Base-by-base conservation (phyloP, 2,888 invertebrate species). In the Apamea crenata region DNA sequence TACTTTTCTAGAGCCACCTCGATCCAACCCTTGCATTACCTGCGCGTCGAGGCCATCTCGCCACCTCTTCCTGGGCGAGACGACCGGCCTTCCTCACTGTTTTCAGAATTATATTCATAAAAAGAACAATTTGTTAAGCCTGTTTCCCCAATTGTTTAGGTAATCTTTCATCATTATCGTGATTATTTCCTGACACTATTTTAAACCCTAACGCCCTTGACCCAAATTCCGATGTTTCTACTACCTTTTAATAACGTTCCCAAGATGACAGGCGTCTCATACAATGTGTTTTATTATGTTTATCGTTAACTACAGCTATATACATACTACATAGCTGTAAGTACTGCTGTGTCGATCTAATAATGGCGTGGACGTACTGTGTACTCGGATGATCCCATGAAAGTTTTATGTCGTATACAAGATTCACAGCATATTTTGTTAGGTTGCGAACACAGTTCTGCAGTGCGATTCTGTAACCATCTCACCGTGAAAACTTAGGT, bases 231-330 rank as follows among this genome's bases (percentile, higher is more conserved):
- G 14, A 66, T 5, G n/a, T 69, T 59, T 32, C 59, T 21, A 21
- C 61, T 36, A n/a, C 68, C 63, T n/a, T 47, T 47, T 40, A 69
- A n/a, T 65, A 76, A 66, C 29, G 21, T n/a, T 40, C 25, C 1
- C 40, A 66, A 61, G 50, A 70, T 12, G 83, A 77, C 83, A 83
- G 40, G 40, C 81, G 16, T 82, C 44, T 53, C 71, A 47, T 71
- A 82, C 83, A 71, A 29, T 67, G 78, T 77, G 67, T 77, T 77
- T 83, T 71, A 67, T 70, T 83, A 71, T 83, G 81, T 81, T 81
- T 83, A 71, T 67, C 78, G 61, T 77, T 71, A 32, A 77, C 59
- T 61, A 67, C 61, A 21, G n/a, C 65, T 32, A n/a, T 32, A 16
- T 63, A 79, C n/a, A 40, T 6, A 25, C 25, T 7, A 29, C 16